Evolutionary conservation across 92 coral and sea anemone genomes (phyloP).

Genomic region (Porites evermanni): DNA sequence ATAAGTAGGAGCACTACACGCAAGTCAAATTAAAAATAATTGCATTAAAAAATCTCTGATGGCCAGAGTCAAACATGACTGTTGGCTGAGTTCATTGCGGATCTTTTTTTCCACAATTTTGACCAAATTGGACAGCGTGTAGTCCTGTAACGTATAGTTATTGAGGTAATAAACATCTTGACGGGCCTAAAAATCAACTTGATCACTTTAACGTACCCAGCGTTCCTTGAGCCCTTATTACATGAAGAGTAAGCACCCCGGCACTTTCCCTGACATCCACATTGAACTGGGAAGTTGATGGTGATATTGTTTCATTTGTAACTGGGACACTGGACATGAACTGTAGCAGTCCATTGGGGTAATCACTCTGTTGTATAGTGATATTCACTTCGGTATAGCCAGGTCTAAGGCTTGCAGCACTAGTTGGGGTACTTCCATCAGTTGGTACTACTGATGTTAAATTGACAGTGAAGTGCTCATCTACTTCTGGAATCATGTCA

Average conservation of each 20-base stretch:
- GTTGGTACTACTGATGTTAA: constrained; percentile 76
- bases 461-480: constrained; percentile 73
- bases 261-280: constrained; percentile 80
- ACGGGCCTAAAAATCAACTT: background rate
- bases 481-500: constrained; percentile 82
- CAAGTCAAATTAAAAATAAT: too few relatives aligned
- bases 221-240: constrained; percentile 88
- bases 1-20: too few relatives aligned
- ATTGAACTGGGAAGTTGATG: constrained; percentile 59
- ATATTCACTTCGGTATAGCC: constrained; percentile 78
- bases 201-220: constrained; percentile 52
- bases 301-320: constrained; percentile 65
- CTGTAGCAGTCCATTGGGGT: constrained; percentile 93
- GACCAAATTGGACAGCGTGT: too few relatives aligned
- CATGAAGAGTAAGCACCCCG: constrained; percentile 67
- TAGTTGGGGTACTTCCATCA: constrained; percentile 91
- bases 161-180: background rate
- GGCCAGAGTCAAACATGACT: too few relatives aligned
- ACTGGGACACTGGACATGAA: constrained; percentile 74
- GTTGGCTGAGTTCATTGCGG: too few relatives aligned
- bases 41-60: too few relatives aligned
- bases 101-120: too few relatives aligned
- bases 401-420: constrained; percentile 90
- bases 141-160: too few relatives aligned
- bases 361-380: constrained; percentile 81